These are phyloP conservation scores for Lycaena phlaeas DNA, from an alignment of 2,888 invertebrate species.

Conservation along the genomic window DNA sequence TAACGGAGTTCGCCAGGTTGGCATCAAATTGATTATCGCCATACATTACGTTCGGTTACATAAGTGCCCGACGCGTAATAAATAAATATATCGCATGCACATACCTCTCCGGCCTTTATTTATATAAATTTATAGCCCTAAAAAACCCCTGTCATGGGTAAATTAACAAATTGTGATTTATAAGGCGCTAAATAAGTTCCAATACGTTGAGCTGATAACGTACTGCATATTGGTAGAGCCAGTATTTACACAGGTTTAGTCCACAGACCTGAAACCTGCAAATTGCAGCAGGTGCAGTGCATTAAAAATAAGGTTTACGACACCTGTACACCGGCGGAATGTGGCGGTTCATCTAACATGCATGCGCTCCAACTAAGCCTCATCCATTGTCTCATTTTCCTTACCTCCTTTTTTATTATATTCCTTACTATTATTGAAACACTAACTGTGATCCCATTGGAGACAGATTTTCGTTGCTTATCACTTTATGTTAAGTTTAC, in stretches of 20 bases:
- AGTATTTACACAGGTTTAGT: background rate
- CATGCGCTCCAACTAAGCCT: constrained; percentile 36
- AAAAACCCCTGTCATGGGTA: constrained; percentile 2
- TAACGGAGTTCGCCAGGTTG: constrained; percentile 6
- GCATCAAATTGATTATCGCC: constrained; percentile 4
- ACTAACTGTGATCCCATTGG: too few species aligned
- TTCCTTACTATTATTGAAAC: background rate
- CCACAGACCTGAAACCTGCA: constrained; percentile 5
- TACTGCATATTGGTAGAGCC: constrained; percentile 7
- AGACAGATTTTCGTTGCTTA: too few species aligned
- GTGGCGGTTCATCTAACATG: constrained; percentile 47
- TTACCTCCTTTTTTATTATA: background rate
- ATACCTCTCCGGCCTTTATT: constrained; percentile 1
- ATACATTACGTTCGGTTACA: constrained; percentile 2
- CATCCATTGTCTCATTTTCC: constrained; percentile 12
- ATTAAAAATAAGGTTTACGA: constrained; percentile 44
- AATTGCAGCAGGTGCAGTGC: constrained; percentile 35
- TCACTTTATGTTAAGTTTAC: too few species aligned
- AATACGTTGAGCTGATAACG: constrained; percentile 4
- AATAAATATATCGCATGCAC: constrained; percentile 3
- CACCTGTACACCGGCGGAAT: constrained; percentile 38
- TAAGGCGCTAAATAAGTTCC: constrained; percentile 5
- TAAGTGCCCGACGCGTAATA: constrained; percentile 1
- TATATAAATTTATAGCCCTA: constrained; percentile 3
- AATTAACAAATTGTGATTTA: constrained; percentile 8